Conservation (phyloP, 1,140 invertebrate genomes). For the Drosophila auraria region DNA sequence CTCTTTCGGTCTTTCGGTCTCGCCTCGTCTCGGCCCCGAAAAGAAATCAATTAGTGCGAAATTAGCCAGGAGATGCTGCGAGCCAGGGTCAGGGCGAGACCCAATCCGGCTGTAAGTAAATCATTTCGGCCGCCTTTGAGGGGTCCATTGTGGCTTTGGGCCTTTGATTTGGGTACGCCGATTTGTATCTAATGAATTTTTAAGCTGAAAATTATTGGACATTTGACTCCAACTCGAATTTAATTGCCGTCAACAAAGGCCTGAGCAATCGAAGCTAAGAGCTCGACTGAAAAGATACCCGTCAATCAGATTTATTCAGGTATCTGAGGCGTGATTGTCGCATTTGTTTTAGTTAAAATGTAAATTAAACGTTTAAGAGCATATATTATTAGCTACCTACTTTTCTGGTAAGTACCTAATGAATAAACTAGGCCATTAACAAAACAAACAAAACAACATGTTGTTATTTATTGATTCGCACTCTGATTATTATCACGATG, state of each 20-base stretch:
- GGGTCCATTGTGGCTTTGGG: slow-evolving; percentile 61
- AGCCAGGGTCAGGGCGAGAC: slow-evolving; percentile 22
- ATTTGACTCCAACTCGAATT: slow-evolving; percentile 61
- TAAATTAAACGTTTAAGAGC: neutral
- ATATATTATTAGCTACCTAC: neutral
- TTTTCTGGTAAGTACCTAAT: neutral
- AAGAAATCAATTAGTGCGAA: slow-evolving; percentile 81
- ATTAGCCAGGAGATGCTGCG: slow-evolving; percentile 62
- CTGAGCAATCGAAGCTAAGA: neutral
- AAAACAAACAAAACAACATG: too few species aligned
- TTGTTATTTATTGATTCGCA: neutral
- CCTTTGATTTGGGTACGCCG: slow-evolving; percentile 72
- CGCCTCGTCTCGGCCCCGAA: slow-evolving; percentile 32
- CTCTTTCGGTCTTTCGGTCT: slow-evolving; percentile 46
- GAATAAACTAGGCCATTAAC: neutral
- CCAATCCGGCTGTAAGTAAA: slow-evolving; percentile 51
- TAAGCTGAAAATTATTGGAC: slow-evolving; percentile 77
- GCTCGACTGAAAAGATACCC: slow-evolving; percentile 28
- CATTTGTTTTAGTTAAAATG: neutral
- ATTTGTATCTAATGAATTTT: slow-evolving; percentile 80
- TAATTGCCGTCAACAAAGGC: slow-evolving; percentile 40
- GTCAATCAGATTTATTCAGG: neutral
- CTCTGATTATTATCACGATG: neutral
- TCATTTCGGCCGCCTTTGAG: slow-evolving; percentile 55
- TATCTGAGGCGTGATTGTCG: neutral